phyloP scores from a whole-genome alignment of 2,113 vertebrate species.

The Dipodomys stephensi region DNA sequence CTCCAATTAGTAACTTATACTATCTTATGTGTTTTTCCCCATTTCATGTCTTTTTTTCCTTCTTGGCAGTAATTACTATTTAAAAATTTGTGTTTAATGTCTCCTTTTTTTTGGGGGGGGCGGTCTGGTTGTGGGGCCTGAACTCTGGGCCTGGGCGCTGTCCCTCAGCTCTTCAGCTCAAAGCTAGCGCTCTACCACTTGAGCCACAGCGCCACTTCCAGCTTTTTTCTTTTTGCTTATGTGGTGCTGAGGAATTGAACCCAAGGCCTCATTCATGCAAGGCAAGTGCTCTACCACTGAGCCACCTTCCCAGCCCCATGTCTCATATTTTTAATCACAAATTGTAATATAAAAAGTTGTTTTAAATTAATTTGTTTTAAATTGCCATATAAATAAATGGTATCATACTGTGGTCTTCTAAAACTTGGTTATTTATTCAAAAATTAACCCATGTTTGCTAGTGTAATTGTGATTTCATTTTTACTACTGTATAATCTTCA shows the following conservation, averaged over 20 bases:
- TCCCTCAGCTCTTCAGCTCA: too few species aligned
- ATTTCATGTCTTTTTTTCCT: background rate
- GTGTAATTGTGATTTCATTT: background rate
- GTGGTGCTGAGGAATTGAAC: too few species aligned
- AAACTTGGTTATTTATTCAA: background rate
- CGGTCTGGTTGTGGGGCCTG: too few species aligned
- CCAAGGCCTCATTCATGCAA: too few species aligned
- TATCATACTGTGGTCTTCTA: background rate
- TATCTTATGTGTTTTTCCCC: background rate
- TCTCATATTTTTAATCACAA: background rate
- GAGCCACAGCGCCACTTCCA: too few species aligned
- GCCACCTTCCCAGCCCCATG: background rate
- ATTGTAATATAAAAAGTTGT: background rate
- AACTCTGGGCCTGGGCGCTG: too few species aligned
- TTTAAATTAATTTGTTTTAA: background rate
- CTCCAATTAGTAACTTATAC: background rate
- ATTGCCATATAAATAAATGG: background rate
- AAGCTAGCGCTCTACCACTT: too few species aligned
- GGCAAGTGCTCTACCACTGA: too few species aligned
- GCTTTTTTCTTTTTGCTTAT: too few species aligned
- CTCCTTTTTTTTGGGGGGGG: background rate
- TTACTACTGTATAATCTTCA: background rate
- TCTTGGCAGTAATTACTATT: background rate
- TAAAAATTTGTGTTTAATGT: slow-evolving; percentile 6
- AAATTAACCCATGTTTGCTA: too few species aligned